Percentiles rank a stretch among this genome's conserved stretches.
Conservation (phyloP, 2,888 invertebrate species). For the Nomada fucata region DNA sequence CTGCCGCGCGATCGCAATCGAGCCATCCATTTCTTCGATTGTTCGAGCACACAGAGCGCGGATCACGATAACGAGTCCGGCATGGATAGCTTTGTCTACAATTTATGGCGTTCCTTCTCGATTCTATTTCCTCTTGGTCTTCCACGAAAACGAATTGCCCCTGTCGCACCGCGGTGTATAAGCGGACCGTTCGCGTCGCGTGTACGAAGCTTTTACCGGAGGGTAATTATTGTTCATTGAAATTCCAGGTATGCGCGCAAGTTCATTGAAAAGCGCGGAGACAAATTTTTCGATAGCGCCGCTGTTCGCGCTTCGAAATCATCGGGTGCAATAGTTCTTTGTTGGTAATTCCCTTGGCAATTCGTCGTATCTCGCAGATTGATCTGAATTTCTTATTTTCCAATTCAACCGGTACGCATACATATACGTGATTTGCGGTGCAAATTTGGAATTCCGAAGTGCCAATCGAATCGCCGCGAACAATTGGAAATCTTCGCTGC, state of each 20-base stretch:
- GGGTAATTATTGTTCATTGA: not conserved
- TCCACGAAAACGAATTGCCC: not conserved
- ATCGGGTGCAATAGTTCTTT: no score
- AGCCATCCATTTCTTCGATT: constrained; percentile 37
- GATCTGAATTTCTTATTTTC: constrained; percentile 47
- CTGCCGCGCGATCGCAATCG: constrained; percentile 48
- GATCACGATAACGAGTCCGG: constrained; percentile 35
- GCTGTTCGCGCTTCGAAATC: no score
- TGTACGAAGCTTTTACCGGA: not conserved
- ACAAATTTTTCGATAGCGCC: no score
- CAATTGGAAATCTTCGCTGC: not conserved
- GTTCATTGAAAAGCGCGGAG: no score
- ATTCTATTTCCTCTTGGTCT: not conserved
- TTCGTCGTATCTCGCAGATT: not conserved
- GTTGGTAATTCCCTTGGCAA: no score
- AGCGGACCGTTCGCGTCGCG: not conserved
- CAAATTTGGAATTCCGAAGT: no score
- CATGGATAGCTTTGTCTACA: not conserved
- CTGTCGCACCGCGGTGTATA: not conserved
- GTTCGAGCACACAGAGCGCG: constrained; percentile 18
- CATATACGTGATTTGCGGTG: no score
- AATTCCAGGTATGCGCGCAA: not conserved
- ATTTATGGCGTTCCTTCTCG: constrained; percentile 22
- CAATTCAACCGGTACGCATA: not conserved
- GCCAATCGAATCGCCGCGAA: not conserved